phyloP scores from a whole-genome alignment of 2,888 invertebrate species.

The Gasteruption jaculator region DNA sequence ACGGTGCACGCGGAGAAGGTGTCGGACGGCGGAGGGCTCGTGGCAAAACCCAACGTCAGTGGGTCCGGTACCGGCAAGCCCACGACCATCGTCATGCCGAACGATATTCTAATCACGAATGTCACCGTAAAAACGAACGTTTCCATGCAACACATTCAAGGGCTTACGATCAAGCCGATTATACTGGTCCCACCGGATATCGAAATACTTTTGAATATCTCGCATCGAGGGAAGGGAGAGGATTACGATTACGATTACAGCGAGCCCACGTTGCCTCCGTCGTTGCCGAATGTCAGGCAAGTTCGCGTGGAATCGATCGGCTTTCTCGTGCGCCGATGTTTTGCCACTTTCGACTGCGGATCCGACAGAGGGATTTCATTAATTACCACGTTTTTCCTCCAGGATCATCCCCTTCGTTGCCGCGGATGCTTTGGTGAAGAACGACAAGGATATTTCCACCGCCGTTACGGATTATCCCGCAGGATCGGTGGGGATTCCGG shows the following conservation, averaged over 20 bases:
- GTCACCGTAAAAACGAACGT: conserved; percentile 55
- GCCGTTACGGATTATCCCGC: conserved; percentile 39
- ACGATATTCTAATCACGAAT: conserved; percentile 57
- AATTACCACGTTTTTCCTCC: conserved; percentile 38
- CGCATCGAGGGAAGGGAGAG: conserved; percentile 55
- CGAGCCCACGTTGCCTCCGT: conserved; percentile 73
- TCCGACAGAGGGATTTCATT: too few species aligned
- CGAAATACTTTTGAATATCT: conserved; percentile 54
- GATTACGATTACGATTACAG: conserved; percentile 68
- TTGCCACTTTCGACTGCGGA: too few species aligned
- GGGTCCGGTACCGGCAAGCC: conserved; percentile 31
- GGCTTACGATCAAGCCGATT: conserved; percentile 51
- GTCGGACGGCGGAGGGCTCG: too few species aligned
- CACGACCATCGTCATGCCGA: conserved; percentile 47
- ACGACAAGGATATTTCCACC: conserved; percentile 45
- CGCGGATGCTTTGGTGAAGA: conserved; percentile 73
- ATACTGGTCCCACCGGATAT: conserved; percentile 48
- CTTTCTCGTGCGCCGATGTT: background rate
- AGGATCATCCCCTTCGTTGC: conserved; percentile 86
- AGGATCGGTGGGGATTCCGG: conserved; percentile 35
- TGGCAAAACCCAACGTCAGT: conserved; percentile 23
- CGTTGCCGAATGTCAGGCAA: conserved; percentile 74
- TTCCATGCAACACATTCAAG: conserved; percentile 51
- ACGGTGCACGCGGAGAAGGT: too few species aligned
- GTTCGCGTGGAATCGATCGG: conserved; percentile 25